A percentile compares a stretch with the other conserved stretches of the same genome.
Evolutionary conservation across 2,888 invertebrate species (phyloP).

Genomic region (Chrysomela aeneicollis): DNA sequence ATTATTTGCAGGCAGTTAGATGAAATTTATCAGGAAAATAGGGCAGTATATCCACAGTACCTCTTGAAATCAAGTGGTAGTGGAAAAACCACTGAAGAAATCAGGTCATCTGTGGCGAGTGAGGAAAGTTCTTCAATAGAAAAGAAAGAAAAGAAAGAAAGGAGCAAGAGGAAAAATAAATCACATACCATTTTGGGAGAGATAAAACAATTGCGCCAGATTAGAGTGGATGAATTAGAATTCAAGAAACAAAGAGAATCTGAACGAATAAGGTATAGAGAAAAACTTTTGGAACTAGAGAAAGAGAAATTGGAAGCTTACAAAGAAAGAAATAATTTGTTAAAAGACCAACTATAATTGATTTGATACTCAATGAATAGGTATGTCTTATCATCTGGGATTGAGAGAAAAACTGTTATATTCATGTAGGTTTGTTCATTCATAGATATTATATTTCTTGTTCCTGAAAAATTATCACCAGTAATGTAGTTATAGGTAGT

Average conservation of each 20-base stretch:
- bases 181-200: slow-evolving; percentile 4
- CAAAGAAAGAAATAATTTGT: slow-evolving; percentile 1
- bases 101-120: neutral
- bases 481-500: no score
- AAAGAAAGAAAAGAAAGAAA: neutral
- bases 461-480: no score
- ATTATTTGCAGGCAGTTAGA: slow-evolving; percentile 14
- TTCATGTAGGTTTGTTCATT: no score
- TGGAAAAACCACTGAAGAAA: neutral
- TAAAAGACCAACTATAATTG: neutral
- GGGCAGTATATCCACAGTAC: slow-evolving; percentile 2
- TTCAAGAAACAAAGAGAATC: neutral
- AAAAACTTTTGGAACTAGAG: neutral
- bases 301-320: slow-evolving; percentile 10
- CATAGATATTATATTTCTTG: no score
- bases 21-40: slow-evolving; percentile 12
- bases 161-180: neutral
- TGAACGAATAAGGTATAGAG: neutral
- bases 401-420: no score
- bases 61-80: neutral
- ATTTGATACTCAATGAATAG: no score
- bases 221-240: neutral
- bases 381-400: no score
- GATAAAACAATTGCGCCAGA: slow-evolving; percentile 9
- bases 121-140: slow-evolving; percentile 9